Base-by-base conservation (phyloP, 2,797 vertebrate genomes). In the Danio choprae region DNA sequence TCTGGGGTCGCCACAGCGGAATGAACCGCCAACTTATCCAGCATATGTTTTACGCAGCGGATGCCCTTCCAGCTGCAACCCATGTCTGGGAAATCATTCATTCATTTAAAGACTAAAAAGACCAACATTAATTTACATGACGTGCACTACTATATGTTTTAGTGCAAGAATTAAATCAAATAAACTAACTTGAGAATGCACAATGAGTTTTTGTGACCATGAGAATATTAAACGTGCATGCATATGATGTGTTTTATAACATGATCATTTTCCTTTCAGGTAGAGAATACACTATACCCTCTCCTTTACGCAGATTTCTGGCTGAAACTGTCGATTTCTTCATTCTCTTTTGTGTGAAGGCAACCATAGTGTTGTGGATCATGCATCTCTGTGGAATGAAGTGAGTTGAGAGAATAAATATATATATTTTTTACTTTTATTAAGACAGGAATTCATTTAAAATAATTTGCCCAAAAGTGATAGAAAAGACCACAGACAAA, bases 251-350 rank as follows among this genome's bases (percentile, higher is more conserved):
- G 59, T 36, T 18, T 53, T 63, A 36, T 48, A 29, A 15, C 73
- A 2, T 79, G 22, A 58, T 22, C 5, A 5, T 84, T 67, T 77
- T 43, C 83, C 5, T 87, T 88, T 7, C 86, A 99, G 97, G 97
- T 81, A 93, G 92, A 83, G 97, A 98, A 88, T 98, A 95, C 91
- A 87, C 92, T 68, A 96, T 98, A 88, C 96, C 97, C 59, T 97
- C 97, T 2, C 93, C 96, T 89, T 93, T 96, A 11, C 96, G 96
- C 88, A 95, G 97, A 83, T 95, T 98, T 90, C 91, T 98, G 77
- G 97, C 97, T 6, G 96, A 98, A 92, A 97, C 95, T 69, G 95
- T 98, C 89, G 97, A 98, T 87, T 98, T 99, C 89, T 95, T 98
- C 86, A 97, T 99, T 89, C 93, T 98, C 43, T 98, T 98, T 85